Evolutionary conservation across 2,888 invertebrate genomes (phyloP), one percentile per base, ranked within the genome.

Genomic region (Agonopterix heracliana): DNA sequence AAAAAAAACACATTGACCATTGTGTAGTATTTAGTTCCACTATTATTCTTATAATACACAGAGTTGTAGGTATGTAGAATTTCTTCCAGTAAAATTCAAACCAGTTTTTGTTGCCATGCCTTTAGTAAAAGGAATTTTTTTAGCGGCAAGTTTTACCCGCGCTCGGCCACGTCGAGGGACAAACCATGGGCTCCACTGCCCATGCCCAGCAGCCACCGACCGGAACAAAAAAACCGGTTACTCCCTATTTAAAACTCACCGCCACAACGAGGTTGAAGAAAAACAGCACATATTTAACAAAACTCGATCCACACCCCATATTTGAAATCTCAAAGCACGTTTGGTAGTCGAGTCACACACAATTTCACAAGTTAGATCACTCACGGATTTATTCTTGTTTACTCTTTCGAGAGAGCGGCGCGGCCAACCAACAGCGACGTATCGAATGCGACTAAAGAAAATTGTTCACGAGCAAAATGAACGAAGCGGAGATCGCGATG

Each of bases 201-300:
- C 68, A 79, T n/a, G 76, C 71, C 77, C 79, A 78, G 55, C 60
- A 68, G 66, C 58, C 68, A 73, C 65, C 69, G 69, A 75, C 74
- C 74, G 71, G 71, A 76, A 75, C 73, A 70, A 68, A 66, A 73
- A 74, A 82, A 86, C 86, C 85, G 36, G 85, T 85, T 86, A 84
- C 54, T 45, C 45, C 41, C 54, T 69, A 68, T 70, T 68, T 72
- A 72, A 59, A 73, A 93, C 94, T 93, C 83, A 94, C 94, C 90
- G 93, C 93, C 70, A 94, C 93, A 54, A 94, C 64, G 63, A 94
- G 83, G 77, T 95, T 95, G 88, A 95, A 94, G 81, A 94, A 89
- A 79, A 95, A 95, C 68, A 95, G 91, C 66, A 95, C 90, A 82
- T 94, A 94, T 90, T 95, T 95, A 77, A 94, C 91, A 85, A 93